phyloP scores from a whole-genome alignment of 2,797 vertebrate species.

The Sus cebifrons region DNA sequence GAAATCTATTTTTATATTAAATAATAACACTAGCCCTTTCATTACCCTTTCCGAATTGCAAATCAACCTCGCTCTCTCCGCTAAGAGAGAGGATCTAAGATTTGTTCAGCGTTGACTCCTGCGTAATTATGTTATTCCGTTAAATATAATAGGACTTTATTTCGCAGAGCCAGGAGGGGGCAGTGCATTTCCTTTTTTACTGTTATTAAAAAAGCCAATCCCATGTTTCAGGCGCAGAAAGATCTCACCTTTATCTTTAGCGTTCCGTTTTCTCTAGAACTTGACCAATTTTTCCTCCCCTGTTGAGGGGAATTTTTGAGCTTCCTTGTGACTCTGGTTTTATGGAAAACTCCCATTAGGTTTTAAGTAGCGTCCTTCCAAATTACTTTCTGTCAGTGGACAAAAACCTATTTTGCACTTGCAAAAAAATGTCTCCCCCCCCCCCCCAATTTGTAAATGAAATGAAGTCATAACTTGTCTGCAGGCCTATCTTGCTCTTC shows the following conservation, averaged over 20 bases:
- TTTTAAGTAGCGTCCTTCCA: slow-evolving; percentile 63
- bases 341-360: slow-evolving; percentile 18
- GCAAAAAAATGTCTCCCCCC: background rate
- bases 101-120: slow-evolving; percentile 33
- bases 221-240: slow-evolving; percentile 3
- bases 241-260: background rate
- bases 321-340: slow-evolving; percentile 3
- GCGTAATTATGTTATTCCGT: background rate
- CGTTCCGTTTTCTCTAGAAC: background rate
- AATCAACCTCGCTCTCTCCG: background rate
- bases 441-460: background rate
- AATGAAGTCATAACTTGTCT: background rate
- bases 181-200: slow-evolving; percentile 89
- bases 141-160: slow-evolving; percentile 70
- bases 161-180: slow-evolving; percentile 89
- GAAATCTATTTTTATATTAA: slow-evolving; percentile 85
- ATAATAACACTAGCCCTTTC: slow-evolving; percentile 82
- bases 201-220: slow-evolving; percentile 74
- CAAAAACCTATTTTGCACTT: background rate
- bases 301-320: background rate
- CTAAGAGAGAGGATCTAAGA: background rate
- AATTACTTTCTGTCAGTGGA: background rate
- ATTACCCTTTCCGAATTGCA: slow-evolving; percentile 68
- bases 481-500: background rate
- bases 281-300: background rate